Evolutionary conservation across 1,140 invertebrate species (phyloP), one percentile per base, ranked within the genome.

Genomic region (Drosophila virilis): DNA sequence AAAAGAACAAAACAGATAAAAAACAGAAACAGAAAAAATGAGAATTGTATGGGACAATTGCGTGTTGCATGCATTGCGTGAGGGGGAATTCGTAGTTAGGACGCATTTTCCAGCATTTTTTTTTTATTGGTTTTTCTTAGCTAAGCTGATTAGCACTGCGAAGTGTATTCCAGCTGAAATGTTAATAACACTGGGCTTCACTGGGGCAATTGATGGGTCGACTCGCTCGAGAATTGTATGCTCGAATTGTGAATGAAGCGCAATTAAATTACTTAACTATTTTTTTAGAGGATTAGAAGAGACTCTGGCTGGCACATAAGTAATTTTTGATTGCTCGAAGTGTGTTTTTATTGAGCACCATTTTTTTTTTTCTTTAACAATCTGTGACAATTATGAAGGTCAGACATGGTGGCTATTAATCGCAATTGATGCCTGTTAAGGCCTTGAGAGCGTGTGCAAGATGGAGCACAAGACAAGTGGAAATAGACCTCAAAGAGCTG

Each of bases 91-190:
- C 9, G 37, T 33, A 54, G 40, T 28, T 38, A 2, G 37, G 7
- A 54, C 51, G 13, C 35, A 8, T 13, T 48, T 43, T 51, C 22
- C 8, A 48, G 5, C n/a, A 35, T 35, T 13, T 13, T n/a, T 6
- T 52, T 35, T 52, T 35, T 60, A 12, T 28, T 73, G 51, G 43
- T 80, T 74, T 78, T 77, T 62, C 70, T 66, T 75, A 60, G 75
- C 43, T 88, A 85, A 85, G 82, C 82, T 85, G 83, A 88, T 85
- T 85, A 72, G 35, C 22, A 28, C 22, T 28, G 22, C 22, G 1
- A 35, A 15, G 15, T 52, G 43, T 45, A 65, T 59, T 61, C 77
- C 77, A 77, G 50, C 61, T 80, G 78, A 76, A 80, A 80, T 59
- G 51, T 76, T 76, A 76, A 62, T 67, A 42, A 62, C 58, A 22